Evolutionary conservation across 2,888 invertebrate species (phyloP), one percentile per base, ranked within the genome.

Genomic region (Melolontha melolontha): DNA sequence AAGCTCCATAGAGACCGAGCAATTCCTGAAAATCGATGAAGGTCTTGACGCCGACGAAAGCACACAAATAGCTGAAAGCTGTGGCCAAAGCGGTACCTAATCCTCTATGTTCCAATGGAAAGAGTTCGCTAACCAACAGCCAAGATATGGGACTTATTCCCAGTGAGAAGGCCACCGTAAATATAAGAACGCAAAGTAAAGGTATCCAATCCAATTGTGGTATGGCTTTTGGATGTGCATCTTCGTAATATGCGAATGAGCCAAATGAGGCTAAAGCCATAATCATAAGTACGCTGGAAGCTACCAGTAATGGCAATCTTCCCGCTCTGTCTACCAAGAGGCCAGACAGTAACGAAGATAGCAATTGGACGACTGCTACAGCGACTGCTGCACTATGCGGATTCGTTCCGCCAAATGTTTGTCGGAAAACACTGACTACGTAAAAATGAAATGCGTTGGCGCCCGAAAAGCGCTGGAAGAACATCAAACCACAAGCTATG

Each of bases 131-230:
- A 76, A 93, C 91, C 77, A 94, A 85, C 71, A 95, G 84, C 92
- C 94, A 94, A 34, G 94, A 94, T 79, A 95, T 94, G 27, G 95
- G 94, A 80, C 93, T 94, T 84, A 94, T 93, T 62, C 94, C 94
- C 75, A 94, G 84, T n/a, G 93, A 92, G 79, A 94, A 94, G 49
- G 94, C 94, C 69, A 93, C 90, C 1, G 94, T 93, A 81, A 94
- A 94, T 34, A 94, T 90, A 71, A 94, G 85, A 1, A 93, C 92
- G 83, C 94, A 94, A 11, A 93, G 86, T 70, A 95, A 81, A 7
- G 94, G 94, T 74, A 95, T 92, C 94, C 92, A 92, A 79, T 92
- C 92, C 76, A 91, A 88, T 39, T 90, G 90, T 63, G 85, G 80
- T 51, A 77, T 76, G 8, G 78, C 76, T 73, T 79, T 81, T 12